Base-by-base conservation (phyloP, 2,888 invertebrate genomes). In the Agriopis marginaria region DNA sequence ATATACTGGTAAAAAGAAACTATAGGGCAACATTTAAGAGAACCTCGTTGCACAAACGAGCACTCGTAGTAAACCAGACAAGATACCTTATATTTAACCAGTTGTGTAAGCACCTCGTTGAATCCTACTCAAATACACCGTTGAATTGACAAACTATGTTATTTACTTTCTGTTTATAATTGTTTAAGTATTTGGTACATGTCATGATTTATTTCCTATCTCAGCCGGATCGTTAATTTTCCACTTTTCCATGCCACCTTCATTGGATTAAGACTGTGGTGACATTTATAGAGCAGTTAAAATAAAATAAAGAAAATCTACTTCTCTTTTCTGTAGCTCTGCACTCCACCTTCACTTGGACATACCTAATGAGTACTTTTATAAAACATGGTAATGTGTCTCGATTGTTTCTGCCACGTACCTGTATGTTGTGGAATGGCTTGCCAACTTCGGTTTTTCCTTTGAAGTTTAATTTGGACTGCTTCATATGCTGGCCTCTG, bases 61-160 rank as follows among this genome's bases (percentile, higher is more conserved):
- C 45, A 50, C 56, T 49, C 17, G 42, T 50, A 51, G 50, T n/a
- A 17, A 59, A 59, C 53, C n/a, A 40, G 32, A 45, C 40, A 50
- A 54, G 58, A 68, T 59, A 64, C 49, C 7, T 63, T 49, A 1
- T 68, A 55, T 68, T 63, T 68, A 64, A 47, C 3, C 60, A 68
- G 63, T 68, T 62, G 62, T 44, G 62, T n/a, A 62, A 62, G 23
- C 44, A 53, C 7, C 42, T 42, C 17, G 42, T 12, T 40, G 42
- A 62, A 50, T 62, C 62, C 42, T 62, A 53, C 17, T 62, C 62
- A 62, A 62, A 62, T 62, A 58, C 12, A 3, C 11, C 12, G 14
- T 44, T 45, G 11, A 45, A 56, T 42, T 42, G 55, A 45, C 58
- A 45, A 23, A 23, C 44, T 56, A 56, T 54, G 12, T 45, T 23